Percentiles rank a stretch among this genome's conserved stretches.
These are phyloP conservation scores for Achatina immaculata DNA, from an alignment of 1,140 invertebrate genomes.

Conservation along the genomic window DNA sequence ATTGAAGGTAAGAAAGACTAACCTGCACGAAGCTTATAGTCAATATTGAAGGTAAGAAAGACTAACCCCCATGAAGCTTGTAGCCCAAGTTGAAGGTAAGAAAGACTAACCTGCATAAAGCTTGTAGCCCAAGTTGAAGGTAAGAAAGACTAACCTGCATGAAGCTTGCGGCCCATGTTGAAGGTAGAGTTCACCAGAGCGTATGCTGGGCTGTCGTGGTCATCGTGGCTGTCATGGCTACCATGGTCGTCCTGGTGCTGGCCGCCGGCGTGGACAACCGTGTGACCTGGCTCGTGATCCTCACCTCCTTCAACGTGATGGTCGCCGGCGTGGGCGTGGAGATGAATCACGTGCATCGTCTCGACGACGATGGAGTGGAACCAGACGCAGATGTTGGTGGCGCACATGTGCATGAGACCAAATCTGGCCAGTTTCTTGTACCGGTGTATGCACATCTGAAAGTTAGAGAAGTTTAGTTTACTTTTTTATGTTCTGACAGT, in stretches of 20 bases:
- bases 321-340: neutral
- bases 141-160: neutral
- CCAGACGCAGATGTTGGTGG: conserved; percentile 96
- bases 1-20: too few species aligned
- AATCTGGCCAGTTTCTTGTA: conserved; percentile 93
- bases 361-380: conserved; percentile 54
- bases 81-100: too few species aligned
- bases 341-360: conserved; percentile 46
- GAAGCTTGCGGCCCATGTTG: neutral
- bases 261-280: neutral
- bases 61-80: too few species aligned
- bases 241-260: neutral
- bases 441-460: conserved; percentile 60
- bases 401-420: conserved; percentile 96
- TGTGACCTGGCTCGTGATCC: neutral
- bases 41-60: too few species aligned
- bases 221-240: neutral
- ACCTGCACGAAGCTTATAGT: too few species aligned
- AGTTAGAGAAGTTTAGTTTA: too few species aligned
- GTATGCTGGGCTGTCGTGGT: neutral
- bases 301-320: neutral
- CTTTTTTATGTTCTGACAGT: too few species aligned
- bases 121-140: neutral
- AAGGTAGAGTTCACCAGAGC: neutral
- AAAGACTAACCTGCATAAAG: neutral